Evolutionary conservation across 2,888 invertebrate genomes (phyloP).

Genomic region (Shargacucullia verbasci): DNA sequence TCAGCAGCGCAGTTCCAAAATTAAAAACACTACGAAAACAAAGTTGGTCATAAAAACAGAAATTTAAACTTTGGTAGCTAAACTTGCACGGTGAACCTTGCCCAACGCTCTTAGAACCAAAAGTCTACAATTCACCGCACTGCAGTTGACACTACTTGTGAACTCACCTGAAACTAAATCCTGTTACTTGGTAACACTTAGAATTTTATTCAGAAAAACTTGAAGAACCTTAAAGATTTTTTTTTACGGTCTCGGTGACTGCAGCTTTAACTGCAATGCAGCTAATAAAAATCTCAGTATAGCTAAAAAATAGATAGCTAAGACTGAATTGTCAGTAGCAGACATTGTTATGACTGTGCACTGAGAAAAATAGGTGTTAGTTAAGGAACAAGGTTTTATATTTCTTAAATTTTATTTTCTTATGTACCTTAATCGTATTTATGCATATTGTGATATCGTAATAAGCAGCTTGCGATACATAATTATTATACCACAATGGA

Average conservation of each 20-base stretch:
- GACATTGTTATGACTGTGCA: slow-evolving; percentile 16
- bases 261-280: slow-evolving; percentile 28
- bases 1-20: too few species aligned
- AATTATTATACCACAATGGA: too few species aligned
- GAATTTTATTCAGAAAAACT: too few species aligned
- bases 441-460: too few species aligned
- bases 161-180: slow-evolving; percentile 29
- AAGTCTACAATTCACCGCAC: slow-evolving; percentile 12
- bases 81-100: slow-evolving; percentile 27
- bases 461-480: too few species aligned
- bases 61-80: not conserved
- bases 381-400: slow-evolving; percentile 32
- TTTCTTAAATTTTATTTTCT: too few species aligned
- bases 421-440: too few species aligned
- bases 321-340: slow-evolving; percentile 37
- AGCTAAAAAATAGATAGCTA: slow-evolving; percentile 17
- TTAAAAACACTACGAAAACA: too few species aligned
- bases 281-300: slow-evolving; percentile 16
- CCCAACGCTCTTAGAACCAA: not conserved
- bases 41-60: too few species aligned
- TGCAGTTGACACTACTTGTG: slow-evolving; percentile 20
- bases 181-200: slow-evolving; percentile 4
- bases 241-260: not conserved
- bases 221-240: not conserved
- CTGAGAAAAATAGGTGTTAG: slow-evolving; percentile 24